Conservation (phyloP, 1,140 invertebrate species). For the Cydia amplana region DNA sequence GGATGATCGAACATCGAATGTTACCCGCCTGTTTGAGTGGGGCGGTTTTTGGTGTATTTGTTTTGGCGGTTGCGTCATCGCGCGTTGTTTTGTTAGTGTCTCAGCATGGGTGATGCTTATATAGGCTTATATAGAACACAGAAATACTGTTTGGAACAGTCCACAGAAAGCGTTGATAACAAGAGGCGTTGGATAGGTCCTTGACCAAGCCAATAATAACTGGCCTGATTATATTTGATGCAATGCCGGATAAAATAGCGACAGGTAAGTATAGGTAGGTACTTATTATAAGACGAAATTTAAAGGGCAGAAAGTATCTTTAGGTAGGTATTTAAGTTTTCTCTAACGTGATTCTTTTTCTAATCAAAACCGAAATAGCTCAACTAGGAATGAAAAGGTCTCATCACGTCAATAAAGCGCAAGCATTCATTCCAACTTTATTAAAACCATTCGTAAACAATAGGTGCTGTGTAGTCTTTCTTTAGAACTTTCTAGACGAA, state of each 20-base stretch:
- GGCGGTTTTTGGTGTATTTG: constrained; percentile 63
- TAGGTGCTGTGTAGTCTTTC: constrained; percentile 45
- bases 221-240: neutral
- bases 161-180: neutral
- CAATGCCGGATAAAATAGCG: too few species aligned
- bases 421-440: constrained; percentile 22
- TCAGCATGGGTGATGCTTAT: neutral
- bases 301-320: neutral
- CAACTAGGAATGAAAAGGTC: neutral
- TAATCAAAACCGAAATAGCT: neutral
- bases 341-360: neutral
- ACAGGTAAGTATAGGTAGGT: too few species aligned
- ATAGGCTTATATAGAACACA: neutral
- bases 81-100: constrained; percentile 24
- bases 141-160: neutral
- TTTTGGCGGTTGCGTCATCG: constrained; percentile 40
- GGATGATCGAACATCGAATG: constrained; percentile 43
- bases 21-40: constrained; percentile 64
- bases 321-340: neutral
- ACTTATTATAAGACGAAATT: too few species aligned
- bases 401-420: constrained; percentile 23
- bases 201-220: neutral
- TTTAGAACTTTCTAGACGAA: constrained; percentile 64
- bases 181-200: neutral
- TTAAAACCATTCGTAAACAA: constrained; percentile 40